Conservation (phyloP, 1,140 invertebrate species). For the Trachelipus rathkii region DNA sequence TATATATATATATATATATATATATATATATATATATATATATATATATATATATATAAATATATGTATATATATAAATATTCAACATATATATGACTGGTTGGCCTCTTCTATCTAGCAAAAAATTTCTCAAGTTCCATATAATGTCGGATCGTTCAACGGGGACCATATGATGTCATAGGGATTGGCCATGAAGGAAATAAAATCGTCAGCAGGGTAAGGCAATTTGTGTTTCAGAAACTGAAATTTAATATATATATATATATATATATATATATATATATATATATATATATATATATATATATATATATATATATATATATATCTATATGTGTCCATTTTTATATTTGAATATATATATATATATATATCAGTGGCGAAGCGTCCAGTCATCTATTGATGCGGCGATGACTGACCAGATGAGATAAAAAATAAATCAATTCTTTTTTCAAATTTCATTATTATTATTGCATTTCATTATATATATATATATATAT, state of each 20-base stretch:
- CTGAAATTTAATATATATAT: slow-evolving; percentile 29
- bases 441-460: no score
- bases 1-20: no score
- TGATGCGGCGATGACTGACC: no score
- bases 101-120: slow-evolving; percentile 51
- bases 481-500: no score
- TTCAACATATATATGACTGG: slow-evolving; percentile 49
- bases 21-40: no score
- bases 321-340: no score
- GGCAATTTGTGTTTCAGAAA: slow-evolving; percentile 49
- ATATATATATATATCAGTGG: slow-evolving; percentile 1
- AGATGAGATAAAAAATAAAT: no score
- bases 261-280: slow-evolving; percentile 23
- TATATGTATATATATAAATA: no score
- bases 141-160: slow-evolving; percentile 51
- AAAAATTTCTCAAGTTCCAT: slow-evolving; percentile 59
- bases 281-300: slow-evolving; percentile 18
- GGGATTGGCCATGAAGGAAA: slow-evolving; percentile 48
- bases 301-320: slow-evolving; percentile 18
- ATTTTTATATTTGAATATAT: no score
- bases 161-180: slow-evolving; percentile 48
- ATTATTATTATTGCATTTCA: no score
- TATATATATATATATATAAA: no score
- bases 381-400: no score
- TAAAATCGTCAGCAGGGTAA: slow-evolving; percentile 45